Evolutionary conservation across 2,797 vertebrate species (phyloP).

Genomic region (Urophycis tenuis): DNA sequence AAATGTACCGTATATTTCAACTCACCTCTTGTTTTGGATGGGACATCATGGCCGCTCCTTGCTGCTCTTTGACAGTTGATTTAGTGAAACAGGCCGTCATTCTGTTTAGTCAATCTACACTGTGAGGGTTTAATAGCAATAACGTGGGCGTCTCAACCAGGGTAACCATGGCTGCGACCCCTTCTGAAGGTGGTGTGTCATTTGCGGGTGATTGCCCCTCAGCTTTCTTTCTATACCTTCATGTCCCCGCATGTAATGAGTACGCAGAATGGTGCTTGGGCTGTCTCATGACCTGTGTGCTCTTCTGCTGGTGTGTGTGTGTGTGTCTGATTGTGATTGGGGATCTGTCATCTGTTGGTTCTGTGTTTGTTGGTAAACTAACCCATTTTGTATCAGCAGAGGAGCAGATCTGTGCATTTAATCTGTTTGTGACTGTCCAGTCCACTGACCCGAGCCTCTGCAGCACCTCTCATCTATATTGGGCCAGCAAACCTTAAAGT

Average conservation of each 20-base stretch:
- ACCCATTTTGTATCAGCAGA: slow-evolving; percentile 42
- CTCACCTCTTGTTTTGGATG: background rate
- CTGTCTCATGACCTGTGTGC: background rate
- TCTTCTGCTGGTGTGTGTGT: background rate
- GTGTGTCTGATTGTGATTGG: slow-evolving; percentile 7
- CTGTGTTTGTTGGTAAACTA: slow-evolving; percentile 52
- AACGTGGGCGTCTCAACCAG: background rate
- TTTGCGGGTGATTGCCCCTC: slow-evolving; percentile 9
- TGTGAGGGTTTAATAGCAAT: background rate
- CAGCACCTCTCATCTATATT: too few species aligned
- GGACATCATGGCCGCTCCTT: background rate
- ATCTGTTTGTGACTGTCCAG: slow-evolving; percentile 40
- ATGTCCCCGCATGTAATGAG: background rate
- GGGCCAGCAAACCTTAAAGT: too few species aligned
- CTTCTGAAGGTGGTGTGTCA: slow-evolving; percentile 38
- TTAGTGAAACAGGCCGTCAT: background rate
- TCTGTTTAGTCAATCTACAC: background rate
- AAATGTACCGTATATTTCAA: background rate
- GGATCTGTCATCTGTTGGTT: slow-evolving; percentile 44
- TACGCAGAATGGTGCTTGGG: background rate
- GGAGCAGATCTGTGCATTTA: slow-evolving; percentile 51
- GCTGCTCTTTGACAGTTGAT: background rate
- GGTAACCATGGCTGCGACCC: slow-evolving; percentile 1
- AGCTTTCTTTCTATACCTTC: slow-evolving; percentile 21
- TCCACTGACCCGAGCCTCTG: slow-evolving; percentile 56